Evolutionary conservation across 2,888 invertebrate genomes (phyloP).

Genomic region (Copidosoma aretas): DNA sequence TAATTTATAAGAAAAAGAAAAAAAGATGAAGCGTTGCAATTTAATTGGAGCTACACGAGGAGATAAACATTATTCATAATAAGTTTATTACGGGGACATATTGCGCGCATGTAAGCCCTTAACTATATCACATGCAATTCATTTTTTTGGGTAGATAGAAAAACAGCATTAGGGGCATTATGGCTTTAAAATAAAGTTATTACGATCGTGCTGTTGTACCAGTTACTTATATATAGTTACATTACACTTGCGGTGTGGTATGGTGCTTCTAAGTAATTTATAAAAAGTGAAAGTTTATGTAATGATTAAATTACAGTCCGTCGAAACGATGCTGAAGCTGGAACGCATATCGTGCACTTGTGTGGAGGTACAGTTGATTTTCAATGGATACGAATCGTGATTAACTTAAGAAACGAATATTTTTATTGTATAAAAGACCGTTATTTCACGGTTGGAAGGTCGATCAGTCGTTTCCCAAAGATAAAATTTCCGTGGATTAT

Average conservation of each 20-base stretch:
- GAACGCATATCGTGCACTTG: not conserved
- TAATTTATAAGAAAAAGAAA: not conserved
- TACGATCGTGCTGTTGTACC: not conserved
- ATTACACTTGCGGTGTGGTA: not conserved
- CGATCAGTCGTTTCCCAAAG: no score
- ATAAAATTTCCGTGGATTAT: no score
- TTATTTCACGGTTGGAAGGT: no score
- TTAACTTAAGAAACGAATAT: no score
- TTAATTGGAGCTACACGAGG: not conserved
- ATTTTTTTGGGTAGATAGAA: slow-evolving; percentile 38
- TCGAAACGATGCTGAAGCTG: slow-evolving; percentile 13
- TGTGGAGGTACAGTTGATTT: not conserved
- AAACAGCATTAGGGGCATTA: slow-evolving; percentile 13
- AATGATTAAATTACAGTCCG: slow-evolving; percentile 11
- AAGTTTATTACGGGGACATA: not conserved
- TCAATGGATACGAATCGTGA: not conserved
- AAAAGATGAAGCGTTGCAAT: not conserved
- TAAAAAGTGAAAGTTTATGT: slow-evolving; percentile 31
- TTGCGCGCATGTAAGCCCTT: not conserved
- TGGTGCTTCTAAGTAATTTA: slow-evolving; percentile 2
- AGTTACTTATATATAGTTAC: not conserved
- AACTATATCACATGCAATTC: not conserved
- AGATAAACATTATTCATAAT: not conserved
- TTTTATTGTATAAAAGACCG: no score
- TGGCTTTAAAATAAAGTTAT: slow-evolving; percentile 25